Base-by-base conservation (phyloP, 2,113 vertebrate species). In the Sinocyclocheilus maitianheensis region DNA sequence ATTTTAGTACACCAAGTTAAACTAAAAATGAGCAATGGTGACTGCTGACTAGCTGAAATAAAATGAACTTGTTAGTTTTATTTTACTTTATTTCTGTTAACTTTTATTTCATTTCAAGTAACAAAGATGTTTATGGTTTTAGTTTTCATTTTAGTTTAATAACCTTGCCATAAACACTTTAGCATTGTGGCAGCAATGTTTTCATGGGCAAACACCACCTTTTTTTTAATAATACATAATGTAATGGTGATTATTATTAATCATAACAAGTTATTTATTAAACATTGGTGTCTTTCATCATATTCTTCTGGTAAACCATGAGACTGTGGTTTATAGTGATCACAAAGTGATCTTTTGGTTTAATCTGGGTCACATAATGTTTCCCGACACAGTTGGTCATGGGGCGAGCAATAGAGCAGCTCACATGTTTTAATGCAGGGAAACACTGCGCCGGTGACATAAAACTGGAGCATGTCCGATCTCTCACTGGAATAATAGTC, bases 381-480 rank as follows among this genome's bases (percentile, higher is more conserved):
- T 53, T 83, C 55, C 0, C 2, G 6, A 65, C 58, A 81, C 58
- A 65, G 78, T 46, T 65, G 80, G 63, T 67, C 43, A 30, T 69
- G 16, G 5, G 63, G 24, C 11, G 24, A 53, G 80, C 60, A 5
- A 13, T 62, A 40, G 20, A 1, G 55, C 78, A 46, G 34, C 24
- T 6, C 4, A 5, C 37, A 20, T 82, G 26, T 40, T 62, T 81
- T 81, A 62, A 65, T 81, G 58, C 58, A 24, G 37, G 81, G 9
- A 78, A 89, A 84, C 83, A 30, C 80, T 86, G 82, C 81, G 18
- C 34, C 6, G 30, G 81, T 91, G 92, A 94, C 93, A 92, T 83
- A 89, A 93, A 94, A 93, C n/a, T 92, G 69, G 92, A 93, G 86
- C 93, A 91, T 90, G 48, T 81, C 77, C 77, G 26, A 30, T 74